Base-by-base conservation (phyloP, 2,113 vertebrate species). In the Xenopus borealis region DNA sequence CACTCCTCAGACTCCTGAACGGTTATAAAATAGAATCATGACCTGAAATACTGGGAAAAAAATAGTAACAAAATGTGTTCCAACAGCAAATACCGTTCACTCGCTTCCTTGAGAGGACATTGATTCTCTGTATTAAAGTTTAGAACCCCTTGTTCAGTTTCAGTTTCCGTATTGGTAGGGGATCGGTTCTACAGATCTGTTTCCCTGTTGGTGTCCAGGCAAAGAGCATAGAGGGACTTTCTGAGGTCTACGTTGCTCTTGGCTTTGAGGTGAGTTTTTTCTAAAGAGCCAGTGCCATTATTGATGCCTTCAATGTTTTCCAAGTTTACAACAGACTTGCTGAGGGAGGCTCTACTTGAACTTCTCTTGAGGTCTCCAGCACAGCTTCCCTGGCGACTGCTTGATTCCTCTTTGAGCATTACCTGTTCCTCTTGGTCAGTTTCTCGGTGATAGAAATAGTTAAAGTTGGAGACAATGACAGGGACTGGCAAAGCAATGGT, bases 381-480 rank as follows among this genome's bases (percentile, higher is more conserved):
- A 1, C 85, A 88, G 18, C 85, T 91, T 27, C 79, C 83, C 2
- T 86, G 83, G 23, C 79, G 83, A 62, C 83, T 84, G 14, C 82
- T 82, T 7, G 89, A 86, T 2, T 97, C 94, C 0, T 98, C 94
- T 78, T 94, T 95, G 62, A 97, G 90, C 2, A 88, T 62, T 0
- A 89, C 84, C 82, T 95, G 95, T 45, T 97, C 88, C 46, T 90
- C 97, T 0, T 96, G 95, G 79, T 98, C 96, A 0, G 95, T 98
- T 82, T 98, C 96, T 0, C 97, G 82, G 83, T 99, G 96, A 82
- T 98, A 99, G 86, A 98, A 98, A 86, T 98, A 99, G 81, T 98
- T 99, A 85, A 99, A 99, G 88, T 99, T 98, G 80, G 97, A 98
- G 0, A 98, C 97, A 0, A 98, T 99, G 80, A 98, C 96, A 0